Base-by-base conservation (phyloP, 2,113 vertebrate species). In the Lamprologus ornatipinnis region DNA sequence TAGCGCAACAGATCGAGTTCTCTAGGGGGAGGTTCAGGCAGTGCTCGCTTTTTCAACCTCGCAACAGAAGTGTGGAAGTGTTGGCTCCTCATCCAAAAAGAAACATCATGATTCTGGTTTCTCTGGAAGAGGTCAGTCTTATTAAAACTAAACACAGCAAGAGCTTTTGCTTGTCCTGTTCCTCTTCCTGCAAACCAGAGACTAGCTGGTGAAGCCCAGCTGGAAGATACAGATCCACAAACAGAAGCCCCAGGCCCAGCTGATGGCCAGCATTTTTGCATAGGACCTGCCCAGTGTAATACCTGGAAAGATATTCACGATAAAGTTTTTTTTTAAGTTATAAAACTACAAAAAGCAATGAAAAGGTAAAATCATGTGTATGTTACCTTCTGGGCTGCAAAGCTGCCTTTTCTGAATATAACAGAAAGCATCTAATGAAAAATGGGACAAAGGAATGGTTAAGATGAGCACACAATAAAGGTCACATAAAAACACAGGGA, bases 1-100 rank as follows among this genome's bases (percentile, higher is more conserved):
- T 91, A 95, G 2, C 95, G 85, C 6, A 96, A 88, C 87, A 95
- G 84, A 55, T 94, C 93, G 21, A 95, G 79, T 47, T 95, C 92
- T 75, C 73, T 81, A 9, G 94, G 92, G 0, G 88, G 87, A 5
- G 94, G 83, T 42, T 94, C 87, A 3, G 89, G 70, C n/a, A 53
- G 4, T 1, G 11, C 51, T 15, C 93, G 93, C 75, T 93, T 95
- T 80, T 96, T 95, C 37, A 81, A 60, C 65, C 65, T 90, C 26
- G 5, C 88, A 13, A 86, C 47, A 42, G 95, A 95, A 5, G 85
- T 90, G 89, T 95, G 94, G 84, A 95, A 83, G 45, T 78, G 51
- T n/a, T 81, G 89, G 2, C 42, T 89, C 60, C 70, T 86, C 28
- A 55, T 5, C 19, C 54, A 3, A 70, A 54, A 86, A 2, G 31